phyloP scores from a whole-genome alignment of 92 coral and sea anemone species.

The Parazoanthus swiftii region DNA sequence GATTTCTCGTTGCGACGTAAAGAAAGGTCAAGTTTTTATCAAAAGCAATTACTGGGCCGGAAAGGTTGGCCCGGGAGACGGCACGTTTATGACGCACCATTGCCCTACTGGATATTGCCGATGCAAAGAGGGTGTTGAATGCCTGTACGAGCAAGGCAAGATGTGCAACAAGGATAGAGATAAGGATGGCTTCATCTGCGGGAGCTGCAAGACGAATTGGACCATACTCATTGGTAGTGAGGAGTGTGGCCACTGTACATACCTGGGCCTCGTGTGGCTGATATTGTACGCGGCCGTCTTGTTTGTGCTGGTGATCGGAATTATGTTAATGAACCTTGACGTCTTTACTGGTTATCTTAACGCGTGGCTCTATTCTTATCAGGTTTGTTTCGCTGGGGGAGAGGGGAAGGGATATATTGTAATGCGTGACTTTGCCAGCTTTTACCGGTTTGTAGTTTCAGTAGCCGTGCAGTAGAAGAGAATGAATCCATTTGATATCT shows the following conservation, averaged over 20 bases:
- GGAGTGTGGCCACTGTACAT: slow-evolving; percentile 58
- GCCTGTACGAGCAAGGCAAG: slow-evolving; percentile 42
- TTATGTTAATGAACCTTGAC: slow-evolving; percentile 74
- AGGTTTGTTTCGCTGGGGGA: slow-evolving; percentile 43
- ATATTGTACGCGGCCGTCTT: slow-evolving; percentile 51
- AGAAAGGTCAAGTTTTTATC: slow-evolving; percentile 53
- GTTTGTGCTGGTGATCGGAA: slow-evolving; percentile 50
- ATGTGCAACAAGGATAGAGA: slow-evolving; percentile 70
- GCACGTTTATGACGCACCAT: slow-evolving; percentile 55
- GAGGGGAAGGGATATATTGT: too few species aligned
- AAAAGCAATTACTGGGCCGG: slow-evolving; percentile 93
- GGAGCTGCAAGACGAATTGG: slow-evolving; percentile 60
- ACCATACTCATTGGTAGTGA: slow-evolving; percentile 71
- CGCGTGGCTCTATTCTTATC: slow-evolving; percentile 94
- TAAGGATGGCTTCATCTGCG: slow-evolving; percentile 71
- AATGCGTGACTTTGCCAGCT: too few species aligned
- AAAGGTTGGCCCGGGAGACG: slow-evolving; percentile 19
- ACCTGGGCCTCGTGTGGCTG: slow-evolving; percentile 58
- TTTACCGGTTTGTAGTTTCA: too few species aligned
- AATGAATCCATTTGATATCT: too few species aligned
- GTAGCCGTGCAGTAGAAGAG: too few species aligned
- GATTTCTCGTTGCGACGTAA: slow-evolving; percentile 59
- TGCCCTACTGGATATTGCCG: slow-evolving; percentile 80
- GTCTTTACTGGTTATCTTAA: slow-evolving; percentile 86
- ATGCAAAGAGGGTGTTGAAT: slow-evolving; percentile 32